These are phyloP conservation scores for Aviceda subcristata DNA, from an alignment of 2,113 vertebrate species.

Conservation along the genomic window DNA sequence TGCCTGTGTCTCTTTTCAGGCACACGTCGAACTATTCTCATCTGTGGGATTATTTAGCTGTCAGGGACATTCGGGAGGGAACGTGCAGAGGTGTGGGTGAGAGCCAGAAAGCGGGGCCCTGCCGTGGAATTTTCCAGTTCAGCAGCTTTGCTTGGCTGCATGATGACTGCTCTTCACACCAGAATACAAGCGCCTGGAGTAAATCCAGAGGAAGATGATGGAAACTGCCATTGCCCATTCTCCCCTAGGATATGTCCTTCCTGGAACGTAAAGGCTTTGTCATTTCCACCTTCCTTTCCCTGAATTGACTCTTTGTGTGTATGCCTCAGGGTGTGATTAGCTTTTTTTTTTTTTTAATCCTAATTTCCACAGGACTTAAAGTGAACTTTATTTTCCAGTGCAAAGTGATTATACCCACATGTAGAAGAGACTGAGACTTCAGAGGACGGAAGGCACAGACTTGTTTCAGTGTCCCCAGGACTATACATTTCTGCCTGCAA, in stretches of 20 bases:
- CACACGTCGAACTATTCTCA: rapidly evolving
- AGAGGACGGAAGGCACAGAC: background rate
- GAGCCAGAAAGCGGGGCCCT: background rate
- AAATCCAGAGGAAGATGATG: background rate
- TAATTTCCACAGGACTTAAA: background rate
- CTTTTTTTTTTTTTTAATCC: background rate
- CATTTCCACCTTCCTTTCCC: background rate
- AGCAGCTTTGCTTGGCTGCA: background rate
- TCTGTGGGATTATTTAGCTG: rapidly evolving
- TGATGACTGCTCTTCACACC: background rate
- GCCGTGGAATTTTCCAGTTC: background rate
- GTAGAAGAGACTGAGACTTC: background rate
- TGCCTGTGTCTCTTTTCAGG: background rate
- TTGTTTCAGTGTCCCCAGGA: background rate
- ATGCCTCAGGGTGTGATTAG: background rate
- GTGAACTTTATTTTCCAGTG: background rate
- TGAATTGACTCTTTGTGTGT: background rate
- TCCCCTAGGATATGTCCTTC: background rate
- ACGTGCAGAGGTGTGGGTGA: rapidly evolving
- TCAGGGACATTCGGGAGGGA: rapidly evolving
- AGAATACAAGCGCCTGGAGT: background rate
- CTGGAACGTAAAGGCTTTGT: background rate
- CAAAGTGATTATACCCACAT: background rate
- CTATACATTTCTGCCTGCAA: background rate
- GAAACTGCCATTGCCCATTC: background rate